Conservation (phyloP, 1,140 invertebrate genomes). For the Caenorhabditis brenneri region DNA sequence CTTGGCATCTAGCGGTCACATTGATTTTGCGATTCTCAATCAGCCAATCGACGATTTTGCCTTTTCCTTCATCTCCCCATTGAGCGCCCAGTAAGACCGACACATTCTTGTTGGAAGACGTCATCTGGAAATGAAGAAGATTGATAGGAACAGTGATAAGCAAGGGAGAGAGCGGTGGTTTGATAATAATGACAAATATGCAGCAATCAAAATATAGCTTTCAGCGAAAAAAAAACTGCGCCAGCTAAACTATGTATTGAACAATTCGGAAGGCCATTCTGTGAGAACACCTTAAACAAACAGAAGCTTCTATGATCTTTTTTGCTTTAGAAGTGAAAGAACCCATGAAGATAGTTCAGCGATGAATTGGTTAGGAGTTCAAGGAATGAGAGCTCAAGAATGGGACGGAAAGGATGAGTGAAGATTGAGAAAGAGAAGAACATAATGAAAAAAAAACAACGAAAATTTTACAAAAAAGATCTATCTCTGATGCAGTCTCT, state of each 20-base stretch:
- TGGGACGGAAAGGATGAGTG: too few species aligned
- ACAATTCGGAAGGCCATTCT: background rate
- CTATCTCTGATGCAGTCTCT: too few species aligned
- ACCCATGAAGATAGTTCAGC: too few species aligned
- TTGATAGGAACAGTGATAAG: background rate
- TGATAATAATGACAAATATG: too few species aligned
- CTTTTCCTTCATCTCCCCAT: conserved; percentile 99
- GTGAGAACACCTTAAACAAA: conserved; percentile 6
- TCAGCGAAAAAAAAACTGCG: too few species aligned
- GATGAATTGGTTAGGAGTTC: background rate
- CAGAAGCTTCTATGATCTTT: background rate
- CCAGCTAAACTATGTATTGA: too few species aligned
- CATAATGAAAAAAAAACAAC: conserved; percentile 6
- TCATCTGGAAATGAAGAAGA: conserved; percentile 35
- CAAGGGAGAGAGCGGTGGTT: background rate
- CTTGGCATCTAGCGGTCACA: conserved; percentile 78
- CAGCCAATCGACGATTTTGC: conserved; percentile 98
- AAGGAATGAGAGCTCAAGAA: background rate
- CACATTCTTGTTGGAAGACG: conserved; percentile 4
- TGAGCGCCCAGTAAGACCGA: conserved; percentile 86
- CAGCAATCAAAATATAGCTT: too few species aligned
- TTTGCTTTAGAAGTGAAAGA: background rate
- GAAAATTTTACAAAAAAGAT: too few species aligned
- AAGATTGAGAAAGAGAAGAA: background rate
- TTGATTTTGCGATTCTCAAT: conserved; percentile 80